Percentiles rank a stretch among this genome's conserved stretches.
Conservation (phyloP, 2,797 vertebrate species). For the Syndactyla subalaris region DNA sequence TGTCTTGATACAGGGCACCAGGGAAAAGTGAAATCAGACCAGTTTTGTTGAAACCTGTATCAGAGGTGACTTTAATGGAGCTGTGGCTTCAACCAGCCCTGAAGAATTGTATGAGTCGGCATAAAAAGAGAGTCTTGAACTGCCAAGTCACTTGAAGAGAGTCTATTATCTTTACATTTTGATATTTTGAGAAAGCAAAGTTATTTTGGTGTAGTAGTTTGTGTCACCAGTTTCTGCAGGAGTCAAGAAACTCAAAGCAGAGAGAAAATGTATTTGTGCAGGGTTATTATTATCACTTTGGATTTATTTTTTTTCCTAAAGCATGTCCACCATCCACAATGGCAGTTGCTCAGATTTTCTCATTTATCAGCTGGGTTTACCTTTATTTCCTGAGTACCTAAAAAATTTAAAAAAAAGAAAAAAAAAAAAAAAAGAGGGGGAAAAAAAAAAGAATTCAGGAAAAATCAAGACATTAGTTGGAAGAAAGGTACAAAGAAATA, state of each 20-base stretch:
- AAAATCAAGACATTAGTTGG: neutral
- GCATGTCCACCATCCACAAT: rapidly evolving
- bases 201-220: neutral
- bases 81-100: neutral
- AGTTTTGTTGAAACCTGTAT: neutral
- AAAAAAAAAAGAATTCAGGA: neutral
- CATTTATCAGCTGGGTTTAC: neutral
- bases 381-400: neutral
- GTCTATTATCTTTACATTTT: neutral
- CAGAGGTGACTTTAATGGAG: neutral
- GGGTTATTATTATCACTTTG: neutral
- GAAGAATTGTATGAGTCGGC: neutral
- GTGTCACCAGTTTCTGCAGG: neutral
- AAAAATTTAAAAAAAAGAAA: neutral
- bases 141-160: neutral
- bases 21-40: neutral
- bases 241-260: neutral
- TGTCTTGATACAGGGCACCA: neutral
- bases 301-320: neutral
- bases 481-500: neutral
- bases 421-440: too few species aligned
- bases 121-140: neutral
- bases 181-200: neutral
- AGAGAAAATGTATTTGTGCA: neutral
- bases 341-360: neutral